Evolutionary conservation across 2,888 invertebrate genomes (phyloP).

Genomic region (Agonum fuliginosum): DNA sequence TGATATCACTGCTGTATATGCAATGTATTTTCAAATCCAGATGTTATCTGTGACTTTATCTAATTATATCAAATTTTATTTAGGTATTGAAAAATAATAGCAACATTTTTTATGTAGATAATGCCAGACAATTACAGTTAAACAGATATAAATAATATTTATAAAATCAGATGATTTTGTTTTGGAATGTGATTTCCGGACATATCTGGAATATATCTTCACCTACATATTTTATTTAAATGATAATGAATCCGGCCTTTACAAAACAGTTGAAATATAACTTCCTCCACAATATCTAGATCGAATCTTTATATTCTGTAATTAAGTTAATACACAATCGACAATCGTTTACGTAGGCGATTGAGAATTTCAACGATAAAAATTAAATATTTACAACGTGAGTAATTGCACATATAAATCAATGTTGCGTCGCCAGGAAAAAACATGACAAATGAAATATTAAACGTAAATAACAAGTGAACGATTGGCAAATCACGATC

Average conservation of each 20-base stretch:
- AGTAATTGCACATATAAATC: constrained; percentile 56
- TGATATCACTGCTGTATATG: too few species aligned
- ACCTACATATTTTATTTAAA: constrained; percentile 31
- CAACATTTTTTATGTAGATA: not conserved
- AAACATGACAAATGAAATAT: constrained; percentile 58
- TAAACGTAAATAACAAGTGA: constrained; percentile 53
- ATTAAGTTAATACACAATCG: constrained; percentile 44
- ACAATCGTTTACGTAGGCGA: constrained; percentile 12
- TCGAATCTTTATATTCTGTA: constrained; percentile 40
- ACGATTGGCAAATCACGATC: constrained; percentile 58
- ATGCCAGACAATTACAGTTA: not conserved
- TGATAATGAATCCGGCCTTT: constrained; percentile 52
- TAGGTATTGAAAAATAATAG: constrained; percentile 19
- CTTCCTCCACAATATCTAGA: constrained; percentile 46
- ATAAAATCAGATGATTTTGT: constrained; percentile 11
- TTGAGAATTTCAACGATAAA: constrained; percentile 39
- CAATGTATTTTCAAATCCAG: constrained; percentile 5
- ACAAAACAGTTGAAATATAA: constrained; percentile 51
- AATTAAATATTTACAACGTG: constrained; percentile 39
- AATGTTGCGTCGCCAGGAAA: constrained; percentile 33
- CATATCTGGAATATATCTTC: constrained; percentile 37
- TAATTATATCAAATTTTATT: constrained; percentile 17
- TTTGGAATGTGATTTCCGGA: constrained; percentile 23
- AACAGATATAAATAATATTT: constrained; percentile 4
- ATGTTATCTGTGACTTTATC: not conserved